A percentile compares a stretch with the other conserved stretches of the same genome.
phyloP scores from a whole-genome alignment of 2,888 invertebrate genomes.

The Orchestes rusci region DNA sequence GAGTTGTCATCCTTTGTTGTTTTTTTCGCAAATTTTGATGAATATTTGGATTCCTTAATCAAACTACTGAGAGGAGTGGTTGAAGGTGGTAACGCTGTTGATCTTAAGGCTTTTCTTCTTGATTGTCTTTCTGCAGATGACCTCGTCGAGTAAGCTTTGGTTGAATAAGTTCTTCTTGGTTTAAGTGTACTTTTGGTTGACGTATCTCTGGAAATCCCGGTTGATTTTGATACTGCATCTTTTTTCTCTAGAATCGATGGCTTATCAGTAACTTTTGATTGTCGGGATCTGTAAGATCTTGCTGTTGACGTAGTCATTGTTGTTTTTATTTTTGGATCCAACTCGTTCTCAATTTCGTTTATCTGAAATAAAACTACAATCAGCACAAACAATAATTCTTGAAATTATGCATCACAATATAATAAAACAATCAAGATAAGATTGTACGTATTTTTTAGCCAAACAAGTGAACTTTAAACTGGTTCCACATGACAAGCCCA shows the following conservation, averaged over 20 bases:
- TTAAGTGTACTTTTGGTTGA: slow-evolving; percentile 3
- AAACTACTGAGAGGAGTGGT: slow-evolving; percentile 21
- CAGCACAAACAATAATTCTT: too few relatives aligned
- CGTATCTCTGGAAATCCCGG: not conserved
- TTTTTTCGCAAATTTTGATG: slow-evolving; percentile 25
- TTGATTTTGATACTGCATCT: slow-evolving; percentile 13
- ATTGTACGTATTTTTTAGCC: too few relatives aligned
- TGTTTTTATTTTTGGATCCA: slow-evolving; percentile 27
- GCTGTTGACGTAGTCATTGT: slow-evolving; percentile 20
- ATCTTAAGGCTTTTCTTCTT: slow-evolving; percentile 19
- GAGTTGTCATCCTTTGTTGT: too few relatives aligned
- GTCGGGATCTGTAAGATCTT: slow-evolving; percentile 30
- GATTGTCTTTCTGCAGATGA: slow-evolving; percentile 15
- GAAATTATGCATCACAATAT: too few relatives aligned
- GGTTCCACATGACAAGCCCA: slow-evolving; percentile 11
- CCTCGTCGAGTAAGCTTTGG: slow-evolving; percentile 12
- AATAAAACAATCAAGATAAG: too few relatives aligned
- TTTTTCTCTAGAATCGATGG: slow-evolving; percentile 8
- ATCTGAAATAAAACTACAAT: slow-evolving; percentile 28
- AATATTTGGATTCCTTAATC: slow-evolving; percentile 16
- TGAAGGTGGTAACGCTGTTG: slow-evolving; percentile 21
- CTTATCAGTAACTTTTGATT: slow-evolving; percentile 19
- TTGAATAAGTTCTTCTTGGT: slow-evolving; percentile 15
- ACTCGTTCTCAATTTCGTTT: slow-evolving; percentile 33
- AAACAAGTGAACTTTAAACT: slow-evolving; percentile 18